Conservation (phyloP, 2,113 vertebrate genomes). For the Prunella himalayana region DNA sequence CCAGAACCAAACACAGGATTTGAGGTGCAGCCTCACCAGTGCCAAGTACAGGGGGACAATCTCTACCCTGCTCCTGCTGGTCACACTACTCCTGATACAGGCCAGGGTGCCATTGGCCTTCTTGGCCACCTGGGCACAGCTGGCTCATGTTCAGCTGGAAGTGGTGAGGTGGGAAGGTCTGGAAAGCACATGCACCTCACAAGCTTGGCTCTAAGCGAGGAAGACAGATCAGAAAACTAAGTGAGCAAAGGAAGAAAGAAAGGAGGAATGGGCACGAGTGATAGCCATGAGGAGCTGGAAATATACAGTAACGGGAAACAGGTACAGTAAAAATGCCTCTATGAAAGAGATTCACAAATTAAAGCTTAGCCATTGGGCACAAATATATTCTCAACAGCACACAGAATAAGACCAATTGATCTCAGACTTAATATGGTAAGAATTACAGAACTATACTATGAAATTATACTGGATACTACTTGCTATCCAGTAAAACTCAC, state of each 20-base stretch:
- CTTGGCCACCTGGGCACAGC: not conserved
- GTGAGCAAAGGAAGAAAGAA: not conserved
- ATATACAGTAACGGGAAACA: not conserved
- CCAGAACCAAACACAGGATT: not conserved
- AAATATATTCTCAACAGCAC: not conserved
- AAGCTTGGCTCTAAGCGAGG: not conserved
- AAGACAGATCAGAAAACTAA: not conserved
- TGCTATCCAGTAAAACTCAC: not conserved
- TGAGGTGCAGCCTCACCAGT: not conserved
- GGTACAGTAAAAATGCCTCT: not conserved
- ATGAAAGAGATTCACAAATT: not conserved
- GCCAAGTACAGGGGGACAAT: accelerated
- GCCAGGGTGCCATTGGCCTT: not conserved
- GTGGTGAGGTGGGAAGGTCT: not conserved
- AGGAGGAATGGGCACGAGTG: not conserved
- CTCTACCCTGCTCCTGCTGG: not conserved
- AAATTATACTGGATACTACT: not conserved
- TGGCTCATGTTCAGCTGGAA: not conserved
- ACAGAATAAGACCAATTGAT: not conserved
- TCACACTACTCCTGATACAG: too few relatives aligned
- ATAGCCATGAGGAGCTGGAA: not conserved
- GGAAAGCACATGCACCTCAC: accelerated
- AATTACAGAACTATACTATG: not conserved
- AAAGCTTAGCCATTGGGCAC: not conserved
- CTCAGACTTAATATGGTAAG: not conserved